Conservation (phyloP, 1,140 invertebrate species). For the Bilobella aurantiaca region DNA sequence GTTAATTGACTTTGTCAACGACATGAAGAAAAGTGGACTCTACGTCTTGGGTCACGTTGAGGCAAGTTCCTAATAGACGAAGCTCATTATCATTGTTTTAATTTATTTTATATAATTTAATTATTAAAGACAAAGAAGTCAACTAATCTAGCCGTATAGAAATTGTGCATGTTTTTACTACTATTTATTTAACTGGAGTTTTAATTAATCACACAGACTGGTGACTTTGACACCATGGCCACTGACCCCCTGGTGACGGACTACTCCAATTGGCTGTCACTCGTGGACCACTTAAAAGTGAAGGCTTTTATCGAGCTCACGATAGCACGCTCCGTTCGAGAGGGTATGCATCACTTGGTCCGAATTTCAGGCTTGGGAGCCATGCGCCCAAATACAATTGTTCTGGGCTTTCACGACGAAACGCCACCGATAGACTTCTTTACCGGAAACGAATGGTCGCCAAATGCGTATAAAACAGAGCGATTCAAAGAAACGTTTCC, state of each 20-base stretch:
- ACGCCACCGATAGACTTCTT: conserved; percentile 65
- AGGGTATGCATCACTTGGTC: conserved; percentile 85
- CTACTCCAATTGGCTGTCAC: conserved; percentile 68
- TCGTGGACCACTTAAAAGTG: conserved; percentile 63
- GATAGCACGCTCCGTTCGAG: conserved; percentile 66
- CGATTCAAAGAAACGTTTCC: conserved; percentile 27
- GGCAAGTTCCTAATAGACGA: conserved; percentile 34
- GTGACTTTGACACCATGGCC: conserved; percentile 43
- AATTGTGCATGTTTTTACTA: too few relatives aligned
- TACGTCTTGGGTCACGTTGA: conserved; percentile 91
- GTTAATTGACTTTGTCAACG: conserved; percentile 94
- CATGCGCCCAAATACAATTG: conserved; percentile 96
- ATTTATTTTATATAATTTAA: neutral
- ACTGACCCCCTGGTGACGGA: conserved; percentile 63
- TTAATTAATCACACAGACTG: conserved; percentile 41
- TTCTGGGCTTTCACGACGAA: conserved; percentile 78
- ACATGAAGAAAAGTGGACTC: conserved; percentile 94
- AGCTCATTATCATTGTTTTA: conserved; percentile 4
- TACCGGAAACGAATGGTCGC: conserved; percentile 34
- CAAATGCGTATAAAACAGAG: conserved; percentile 27
- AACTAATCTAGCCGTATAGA: too few relatives aligned
- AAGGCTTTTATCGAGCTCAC: conserved; percentile 97
- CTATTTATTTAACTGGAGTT: too few relatives aligned
- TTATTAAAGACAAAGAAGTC: too few relatives aligned
- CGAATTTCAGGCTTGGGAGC: conserved; percentile 89